Conservation (phyloP, 2,113 vertebrate genomes). For the Formicarius rufipectus region DNA sequence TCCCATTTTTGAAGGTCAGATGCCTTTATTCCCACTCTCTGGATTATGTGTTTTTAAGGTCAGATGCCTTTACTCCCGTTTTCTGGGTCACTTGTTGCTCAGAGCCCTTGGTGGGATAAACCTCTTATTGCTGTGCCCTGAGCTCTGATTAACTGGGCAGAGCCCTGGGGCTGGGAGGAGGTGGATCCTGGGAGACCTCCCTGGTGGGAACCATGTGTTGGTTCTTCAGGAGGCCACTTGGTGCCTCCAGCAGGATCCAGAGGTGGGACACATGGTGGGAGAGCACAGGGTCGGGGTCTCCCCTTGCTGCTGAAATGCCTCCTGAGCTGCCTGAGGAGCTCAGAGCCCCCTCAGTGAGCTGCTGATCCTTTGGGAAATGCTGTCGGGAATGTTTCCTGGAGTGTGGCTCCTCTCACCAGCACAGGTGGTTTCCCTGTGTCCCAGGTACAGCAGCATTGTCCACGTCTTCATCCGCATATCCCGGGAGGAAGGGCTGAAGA, state of each 20-base stretch:
- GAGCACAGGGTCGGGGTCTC: background rate
- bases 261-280: background rate
- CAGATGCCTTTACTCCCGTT: background rate
- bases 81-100: slow-evolving; percentile 21
- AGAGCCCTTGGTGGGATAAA: background rate
- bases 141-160: background rate
- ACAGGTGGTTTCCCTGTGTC: background rate
- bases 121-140: background rate
- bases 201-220: background rate
- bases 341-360: background rate
- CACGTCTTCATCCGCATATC: slow-evolving; percentile 95
- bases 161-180: background rate
- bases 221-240: background rate
- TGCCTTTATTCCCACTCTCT: no score
- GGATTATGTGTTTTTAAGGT: no score
- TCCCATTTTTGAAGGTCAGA: no score
- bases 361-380: no score
- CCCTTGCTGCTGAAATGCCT: background rate
- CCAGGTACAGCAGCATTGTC: slow-evolving; percentile 95
- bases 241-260: rapidly evolving
- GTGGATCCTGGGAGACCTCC: background rate
- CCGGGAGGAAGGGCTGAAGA: slow-evolving; percentile 89
- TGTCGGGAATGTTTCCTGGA: no score
- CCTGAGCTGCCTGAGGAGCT: background rate
- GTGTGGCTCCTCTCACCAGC: no score